A percentile compares a stretch with the other conserved stretches of the same genome.
These are phyloP conservation scores for Halyomorpha halys DNA, from an alignment of 1,140 invertebrate genomes.

Conservation along the genomic window DNA sequence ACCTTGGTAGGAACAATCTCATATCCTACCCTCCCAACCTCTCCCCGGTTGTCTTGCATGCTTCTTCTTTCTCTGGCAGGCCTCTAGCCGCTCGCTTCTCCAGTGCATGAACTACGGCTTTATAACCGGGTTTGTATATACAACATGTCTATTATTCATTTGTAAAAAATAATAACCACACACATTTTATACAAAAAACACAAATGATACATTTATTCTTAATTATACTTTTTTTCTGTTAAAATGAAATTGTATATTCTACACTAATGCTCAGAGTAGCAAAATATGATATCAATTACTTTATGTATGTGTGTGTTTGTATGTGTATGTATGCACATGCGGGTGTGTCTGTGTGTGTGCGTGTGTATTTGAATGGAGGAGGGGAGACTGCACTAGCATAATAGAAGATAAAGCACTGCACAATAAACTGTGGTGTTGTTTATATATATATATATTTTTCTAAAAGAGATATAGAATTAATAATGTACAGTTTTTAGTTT, in stretches of 20 bases:
- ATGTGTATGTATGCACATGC: too few relatives aligned
- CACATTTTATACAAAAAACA: slow-evolving; percentile 14
- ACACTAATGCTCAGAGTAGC: too few relatives aligned
- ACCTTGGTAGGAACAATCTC: slow-evolving; percentile 22
- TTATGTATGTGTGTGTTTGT: background rate
- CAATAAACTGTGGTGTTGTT: too few relatives aligned
- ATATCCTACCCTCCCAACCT: slow-evolving; percentile 14
- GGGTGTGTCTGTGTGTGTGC: too few relatives aligned
- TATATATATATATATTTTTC: too few relatives aligned
- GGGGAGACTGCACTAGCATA: too few relatives aligned
- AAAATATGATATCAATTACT: background rate
- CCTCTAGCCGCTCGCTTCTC: slow-evolving; percentile 19
- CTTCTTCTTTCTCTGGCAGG: slow-evolving; percentile 20
- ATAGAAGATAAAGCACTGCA: too few relatives aligned
- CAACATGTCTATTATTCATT: background rate
- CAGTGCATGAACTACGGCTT: slow-evolving; percentile 20
- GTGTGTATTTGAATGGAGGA: too few relatives aligned
- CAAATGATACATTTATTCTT: background rate
- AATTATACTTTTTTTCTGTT: background rate
- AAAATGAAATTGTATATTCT: too few relatives aligned
- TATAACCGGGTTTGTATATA: slow-evolving; percentile 10
- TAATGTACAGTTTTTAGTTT: too few relatives aligned
- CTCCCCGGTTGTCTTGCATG: slow-evolving; percentile 21
- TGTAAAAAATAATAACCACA: slow-evolving; percentile 18
- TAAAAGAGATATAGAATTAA: too few relatives aligned